Percentiles rank a stretch among this genome's conserved stretches.
phyloP scores from a whole-genome alignment of 1,140 invertebrate species.

The Eriocheir sinensis region DNA sequence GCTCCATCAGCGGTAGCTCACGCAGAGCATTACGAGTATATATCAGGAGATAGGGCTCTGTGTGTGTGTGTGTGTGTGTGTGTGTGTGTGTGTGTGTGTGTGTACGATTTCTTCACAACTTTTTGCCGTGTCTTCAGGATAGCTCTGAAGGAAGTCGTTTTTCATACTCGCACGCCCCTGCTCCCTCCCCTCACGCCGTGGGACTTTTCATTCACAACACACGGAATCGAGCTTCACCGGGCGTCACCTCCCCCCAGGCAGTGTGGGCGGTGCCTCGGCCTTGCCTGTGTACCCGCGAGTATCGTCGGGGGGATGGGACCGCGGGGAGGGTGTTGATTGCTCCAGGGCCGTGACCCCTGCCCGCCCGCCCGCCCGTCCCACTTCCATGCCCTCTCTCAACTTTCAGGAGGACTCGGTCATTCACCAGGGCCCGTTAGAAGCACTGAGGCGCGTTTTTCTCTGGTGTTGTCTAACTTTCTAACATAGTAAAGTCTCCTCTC shows the following conservation, averaged over 20 bases:
- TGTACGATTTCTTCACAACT: background rate
- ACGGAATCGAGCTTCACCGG: background rate
- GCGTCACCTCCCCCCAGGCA: background rate
- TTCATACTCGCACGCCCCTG: background rate
- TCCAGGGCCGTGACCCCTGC: background rate
- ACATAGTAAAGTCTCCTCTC: background rate
- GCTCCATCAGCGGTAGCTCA: too few species aligned
- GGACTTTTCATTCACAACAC: background rate
- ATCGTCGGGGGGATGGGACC: background rate
- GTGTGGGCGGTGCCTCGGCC: background rate
- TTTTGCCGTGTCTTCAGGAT: background rate
- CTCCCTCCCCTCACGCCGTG: background rate
- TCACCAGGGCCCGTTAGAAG: background rate
- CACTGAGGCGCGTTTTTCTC: background rate
- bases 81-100: background rate
- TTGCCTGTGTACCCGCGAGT: background rate
- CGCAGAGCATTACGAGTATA: too few species aligned
- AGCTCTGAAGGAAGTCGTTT: background rate
- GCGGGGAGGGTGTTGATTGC: background rate
- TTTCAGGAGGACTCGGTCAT: background rate
- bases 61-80: conserved; percentile 9
- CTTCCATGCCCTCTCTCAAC: background rate
- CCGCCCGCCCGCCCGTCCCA: background rate
- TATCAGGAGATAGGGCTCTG: too few species aligned
- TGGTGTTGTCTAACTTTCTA: background rate